These are phyloP conservation scores for Leptinotarsa rubiginosa DNA, from an alignment of 2,888 invertebrate genomes.

Conservation along the genomic window DNA sequence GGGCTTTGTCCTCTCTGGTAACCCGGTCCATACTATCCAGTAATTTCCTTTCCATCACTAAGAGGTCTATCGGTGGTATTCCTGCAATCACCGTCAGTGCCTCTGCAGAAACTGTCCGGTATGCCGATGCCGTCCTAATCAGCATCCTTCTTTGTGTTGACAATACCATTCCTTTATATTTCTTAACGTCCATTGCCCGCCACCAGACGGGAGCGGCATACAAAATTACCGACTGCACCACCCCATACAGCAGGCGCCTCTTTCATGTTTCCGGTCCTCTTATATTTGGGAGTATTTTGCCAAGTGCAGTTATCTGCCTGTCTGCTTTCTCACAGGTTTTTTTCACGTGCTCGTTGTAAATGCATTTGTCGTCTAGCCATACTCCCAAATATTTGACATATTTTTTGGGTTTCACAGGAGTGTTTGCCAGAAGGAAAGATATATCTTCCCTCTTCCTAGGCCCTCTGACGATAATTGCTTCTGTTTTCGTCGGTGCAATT, in stretches of 20 bases:
- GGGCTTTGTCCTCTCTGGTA: too few species aligned
- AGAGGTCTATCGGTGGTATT: too few species aligned
- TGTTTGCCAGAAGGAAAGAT: too few species aligned
- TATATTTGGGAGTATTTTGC: constrained; percentile 19
- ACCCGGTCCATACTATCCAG: too few species aligned
- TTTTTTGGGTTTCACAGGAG: too few species aligned
- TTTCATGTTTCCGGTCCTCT: constrained; percentile 26
- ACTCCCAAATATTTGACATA: too few species aligned
- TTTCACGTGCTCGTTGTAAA: background rate
- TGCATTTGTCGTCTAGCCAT: too few species aligned
- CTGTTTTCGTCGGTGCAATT: constrained; percentile 32
- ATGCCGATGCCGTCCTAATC: constrained; percentile 25
- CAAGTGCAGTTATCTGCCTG: background rate
- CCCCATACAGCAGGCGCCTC: constrained; percentile 27
- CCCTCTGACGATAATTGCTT: constrained; percentile 26
- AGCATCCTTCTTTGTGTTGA: constrained; percentile 22
- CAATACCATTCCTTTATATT: constrained; percentile 13
- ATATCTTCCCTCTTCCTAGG: background rate
- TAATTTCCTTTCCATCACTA: too few species aligned
- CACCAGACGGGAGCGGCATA: constrained; percentile 39
- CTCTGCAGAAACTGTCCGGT: constrained; percentile 34
- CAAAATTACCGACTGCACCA: constrained; percentile 32
- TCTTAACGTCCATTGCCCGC: constrained; percentile 8
- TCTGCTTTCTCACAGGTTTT: constrained; percentile 18
- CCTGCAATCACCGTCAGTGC: constrained; percentile 27